Evolutionary conservation across 1,140 invertebrate genomes (phyloP), one percentile per base, ranked within the genome.

Genomic region (Diachasmimorpha longicaudata): DNA sequence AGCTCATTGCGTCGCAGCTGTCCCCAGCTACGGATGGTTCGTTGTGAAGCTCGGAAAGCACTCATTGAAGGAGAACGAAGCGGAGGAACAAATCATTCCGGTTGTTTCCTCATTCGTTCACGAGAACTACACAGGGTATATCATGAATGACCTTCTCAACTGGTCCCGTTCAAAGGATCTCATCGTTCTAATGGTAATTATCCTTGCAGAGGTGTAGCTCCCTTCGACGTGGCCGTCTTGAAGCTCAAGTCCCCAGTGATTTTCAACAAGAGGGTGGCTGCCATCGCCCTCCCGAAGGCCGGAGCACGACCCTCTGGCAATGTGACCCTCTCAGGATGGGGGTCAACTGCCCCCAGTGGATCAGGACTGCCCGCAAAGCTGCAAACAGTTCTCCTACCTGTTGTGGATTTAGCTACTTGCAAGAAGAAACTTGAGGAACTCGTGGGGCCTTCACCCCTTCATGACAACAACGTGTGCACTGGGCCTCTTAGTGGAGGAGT

Each of bases 181-280:
- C 13, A 42, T 44, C 31, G 31, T 23, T 11, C 21, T 4, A 16
- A n/a, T 23, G 31, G 6, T 5, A 14, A 52, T 21, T 70, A 25
- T 9, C 46, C 48, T 78, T 75, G 25, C 63, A 86, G 85, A 19
- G 77, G 72, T 0, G 85, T 90, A 0, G 88, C 85, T 0, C 87
- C 88, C 0, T 90, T 90, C 70, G 91, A 92, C 67, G 90, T 92
- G 19, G 90, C 90, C 1, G 44, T 91, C 25, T 83, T 92, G 72
- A 88, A 88, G 75, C 79, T 91, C 0, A 84, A 89, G 31, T 79
- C 83, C 31, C 87, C 90, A 0, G 88, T 92, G 46, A 78, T 80
- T 0, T 86, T 90, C 74, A 87, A 87, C 25, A 79, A 82, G 10
- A 86, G 85, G 44, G 88, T 92, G 2, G 81, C 83, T 0, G 79